Percentiles rank a stretch among this genome's conserved stretches.
phyloP scores from a whole-genome alignment of 2,113 vertebrate genomes.

The Mastomys coucha region DNA sequence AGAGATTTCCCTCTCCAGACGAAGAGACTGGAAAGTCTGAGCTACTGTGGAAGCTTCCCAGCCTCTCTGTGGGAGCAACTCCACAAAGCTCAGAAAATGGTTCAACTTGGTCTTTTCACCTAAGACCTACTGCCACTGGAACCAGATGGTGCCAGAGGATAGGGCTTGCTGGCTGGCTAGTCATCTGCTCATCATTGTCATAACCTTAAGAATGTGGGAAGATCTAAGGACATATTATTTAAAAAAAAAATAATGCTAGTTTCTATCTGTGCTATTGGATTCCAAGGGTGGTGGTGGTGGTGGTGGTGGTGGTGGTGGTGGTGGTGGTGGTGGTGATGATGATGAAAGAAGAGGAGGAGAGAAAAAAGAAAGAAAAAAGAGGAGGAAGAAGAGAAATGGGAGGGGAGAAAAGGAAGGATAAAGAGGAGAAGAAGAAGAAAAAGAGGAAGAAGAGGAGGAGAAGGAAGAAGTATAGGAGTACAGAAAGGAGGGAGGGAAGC shows the following conservation, averaged over 20 bases:
- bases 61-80: background rate
- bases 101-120: background rate
- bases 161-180: background rate
- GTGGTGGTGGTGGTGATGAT: no score
- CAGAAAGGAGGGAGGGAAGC: no score
- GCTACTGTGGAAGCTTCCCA: background rate
- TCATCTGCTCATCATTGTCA: background rate
- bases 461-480: no score
- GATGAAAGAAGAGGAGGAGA: no score
- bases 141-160: background rate
- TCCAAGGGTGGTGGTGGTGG: background rate
- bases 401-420: no score
- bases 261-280: background rate
- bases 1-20: constrained; percentile 2
- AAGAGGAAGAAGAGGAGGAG: no score
- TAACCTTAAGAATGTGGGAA: background rate
- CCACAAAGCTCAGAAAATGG: background rate
- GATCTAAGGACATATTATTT: background rate
- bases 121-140: background rate
- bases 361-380: no score
- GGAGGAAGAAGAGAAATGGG: no score
- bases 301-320: no score
- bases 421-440: no score
- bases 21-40: background rate
- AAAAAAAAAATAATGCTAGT: background rate